phyloP scores from a whole-genome alignment of 2,888 invertebrate species.

The Dryococelus australis region DNA sequence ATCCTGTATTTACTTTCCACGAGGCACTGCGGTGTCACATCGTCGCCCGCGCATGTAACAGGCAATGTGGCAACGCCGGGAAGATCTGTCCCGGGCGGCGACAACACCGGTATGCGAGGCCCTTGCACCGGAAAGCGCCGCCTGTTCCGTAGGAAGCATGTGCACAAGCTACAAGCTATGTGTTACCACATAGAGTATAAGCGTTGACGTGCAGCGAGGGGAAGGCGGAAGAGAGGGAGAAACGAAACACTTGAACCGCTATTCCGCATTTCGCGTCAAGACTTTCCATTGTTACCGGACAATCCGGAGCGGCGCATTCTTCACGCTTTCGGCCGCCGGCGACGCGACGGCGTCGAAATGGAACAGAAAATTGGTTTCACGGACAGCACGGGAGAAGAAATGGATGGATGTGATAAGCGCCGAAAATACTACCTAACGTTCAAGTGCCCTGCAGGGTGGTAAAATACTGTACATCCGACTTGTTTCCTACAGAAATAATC shows the following conservation, averaged over 20 bases:
- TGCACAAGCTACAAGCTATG: too few relatives aligned
- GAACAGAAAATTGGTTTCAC: background rate
- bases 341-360: background rate
- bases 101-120: too few relatives aligned
- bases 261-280: background rate
- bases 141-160: background rate
- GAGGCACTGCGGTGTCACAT: too few relatives aligned
- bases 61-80: too few relatives aligned
- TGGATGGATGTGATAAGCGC: background rate
- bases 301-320: background rate
- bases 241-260: background rate
- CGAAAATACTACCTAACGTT: too few relatives aligned
- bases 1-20: too few relatives aligned
- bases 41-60: too few relatives aligned
- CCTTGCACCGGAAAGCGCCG: background rate
- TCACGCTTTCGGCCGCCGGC: background rate
- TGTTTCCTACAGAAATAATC: too few relatives aligned
- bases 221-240: background rate
- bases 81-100: too few relatives aligned
- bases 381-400: background rate
- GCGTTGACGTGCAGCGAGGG: background rate
- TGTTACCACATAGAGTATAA: background rate
- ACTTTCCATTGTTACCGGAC: slow-evolving; percentile 5
- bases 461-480: too few relatives aligned
- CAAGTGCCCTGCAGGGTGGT: too few relatives aligned